Evolutionary conservation across 2,888 invertebrate genomes (phyloP).

Genomic region (Eristalinus sepulchralis): DNA sequence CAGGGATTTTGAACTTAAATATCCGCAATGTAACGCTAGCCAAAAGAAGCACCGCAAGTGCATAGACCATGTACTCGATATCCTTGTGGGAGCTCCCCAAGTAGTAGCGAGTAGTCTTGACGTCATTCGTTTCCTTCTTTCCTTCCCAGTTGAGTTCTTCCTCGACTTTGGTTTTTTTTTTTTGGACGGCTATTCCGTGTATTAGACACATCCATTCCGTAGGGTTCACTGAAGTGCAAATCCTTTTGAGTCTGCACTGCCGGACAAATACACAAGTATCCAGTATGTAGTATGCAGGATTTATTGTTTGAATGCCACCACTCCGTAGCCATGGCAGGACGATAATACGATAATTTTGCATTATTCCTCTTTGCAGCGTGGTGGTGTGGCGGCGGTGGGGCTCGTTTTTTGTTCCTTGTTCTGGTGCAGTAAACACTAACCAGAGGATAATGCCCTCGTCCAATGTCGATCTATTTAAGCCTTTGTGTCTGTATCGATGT

Average conservation of each 20-base stretch:
- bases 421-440: constrained; percentile 19
- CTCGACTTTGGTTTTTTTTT: not conserved
- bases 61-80: not conserved
- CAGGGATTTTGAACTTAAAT: not conserved
- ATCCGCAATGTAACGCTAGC: not conserved
- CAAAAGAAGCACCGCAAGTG: not conserved
- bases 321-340: constrained; percentile 19
- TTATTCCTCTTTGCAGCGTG: constrained; percentile 2
- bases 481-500: not conserved
- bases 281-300: not conserved
- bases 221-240: constrained; percentile 57
- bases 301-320: constrained; percentile 21
- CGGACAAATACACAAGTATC: not conserved
- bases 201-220: not conserved
- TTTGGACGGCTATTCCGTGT: not conserved
- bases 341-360: constrained; percentile 48
- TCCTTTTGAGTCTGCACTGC: constrained; percentile 29
- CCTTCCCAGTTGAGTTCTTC: not conserved
- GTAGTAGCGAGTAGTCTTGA: not conserved
- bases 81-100: not conserved
- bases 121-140: not conserved
- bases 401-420: not conserved
- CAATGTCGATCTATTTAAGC: constrained; percentile 15
- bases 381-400: no score
- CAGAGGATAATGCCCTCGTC: constrained; percentile 49